These are phyloP conservation scores for Drosophila nigricruria DNA, from an alignment of 2,888 invertebrate genomes.

Conservation along the genomic window DNA sequence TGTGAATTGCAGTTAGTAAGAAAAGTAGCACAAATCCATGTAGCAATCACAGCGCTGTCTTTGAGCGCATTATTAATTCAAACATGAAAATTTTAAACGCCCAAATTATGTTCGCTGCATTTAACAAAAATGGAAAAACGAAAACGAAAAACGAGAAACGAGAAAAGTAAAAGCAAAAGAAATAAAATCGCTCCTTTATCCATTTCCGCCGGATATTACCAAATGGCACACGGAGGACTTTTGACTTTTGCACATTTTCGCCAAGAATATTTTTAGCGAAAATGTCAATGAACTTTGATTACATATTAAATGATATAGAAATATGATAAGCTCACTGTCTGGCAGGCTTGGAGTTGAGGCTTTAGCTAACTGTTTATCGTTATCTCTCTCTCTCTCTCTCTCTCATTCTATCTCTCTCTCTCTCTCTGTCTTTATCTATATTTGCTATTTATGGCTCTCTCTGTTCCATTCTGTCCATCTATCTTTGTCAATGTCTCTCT, in stretches of 20 bases:
- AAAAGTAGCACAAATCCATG: constrained; percentile 49
- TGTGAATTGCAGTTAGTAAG: constrained; percentile 34
- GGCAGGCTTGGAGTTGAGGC: not conserved
- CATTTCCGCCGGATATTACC: constrained; percentile 27
- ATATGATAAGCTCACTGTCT: not conserved
- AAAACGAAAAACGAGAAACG: not conserved
- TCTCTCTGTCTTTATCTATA: not conserved
- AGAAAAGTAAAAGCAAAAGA: not conserved
- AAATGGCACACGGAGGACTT: constrained; percentile 15
- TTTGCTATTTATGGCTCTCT: not conserved
- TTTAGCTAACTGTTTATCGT: not conserved
- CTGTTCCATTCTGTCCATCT: not conserved
- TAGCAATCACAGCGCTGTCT: constrained; percentile 12
- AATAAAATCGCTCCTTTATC: constrained; percentile 23
- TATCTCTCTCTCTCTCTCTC: not conserved
- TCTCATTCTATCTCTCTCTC: not conserved
- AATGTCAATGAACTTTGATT: constrained; percentile 9
- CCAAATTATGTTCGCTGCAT: constrained; percentile 61
- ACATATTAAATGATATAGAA: not conserved
- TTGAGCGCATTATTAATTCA: constrained; percentile 58
- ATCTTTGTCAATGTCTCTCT: not conserved
- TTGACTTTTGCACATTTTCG: constrained; percentile 12
- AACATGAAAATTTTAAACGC: constrained; percentile 60
- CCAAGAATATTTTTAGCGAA: not conserved
- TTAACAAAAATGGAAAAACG: constrained; percentile 31